Base-by-base conservation (phyloP, 2,797 vertebrate species). In the Leptoclinus maculatus region DNA sequence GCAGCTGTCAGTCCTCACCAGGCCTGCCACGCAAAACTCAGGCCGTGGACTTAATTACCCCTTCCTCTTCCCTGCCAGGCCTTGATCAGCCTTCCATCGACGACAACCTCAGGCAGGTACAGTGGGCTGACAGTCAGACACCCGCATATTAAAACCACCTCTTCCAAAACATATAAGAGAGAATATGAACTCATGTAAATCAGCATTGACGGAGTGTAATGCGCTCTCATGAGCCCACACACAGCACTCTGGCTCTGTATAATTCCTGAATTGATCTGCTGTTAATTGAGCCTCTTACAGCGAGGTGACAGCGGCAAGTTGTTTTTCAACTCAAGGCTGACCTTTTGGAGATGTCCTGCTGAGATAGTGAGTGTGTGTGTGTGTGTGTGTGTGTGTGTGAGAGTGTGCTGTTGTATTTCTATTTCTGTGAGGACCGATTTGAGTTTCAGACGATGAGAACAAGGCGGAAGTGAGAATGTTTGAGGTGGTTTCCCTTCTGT, bases 1-100 rank as follows among this genome's bases (percentile, higher is more conserved):
- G 89, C 94, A 95, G 94, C 94, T 95, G 94, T 83, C 78, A 75
- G 73, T 85, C 82, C 90, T 86, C 88, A 78, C 80, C 86, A 86
- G 73, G 83, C 75, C 75, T 67, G 70, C 83, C 68, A 66, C 76
- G 25, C 68, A 83, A 79, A 85, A 83, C 80, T 87, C 70, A 38
- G 85, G 74, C 79, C 41, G 8, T 58, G 74, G 47, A 84, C 87
- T 91, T 93, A 91, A 94, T 93, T 88, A 90, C 74, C 75, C 27
- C 68, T 77, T 49, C 64, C 74, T 84, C 77, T 70, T 81, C 80
- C 83, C 87, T 58, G 64, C 87, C 68, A 79, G 80, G 76, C 71
- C 80, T 62, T 66, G 1, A 66, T 63, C 79, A 71, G 73, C 72
- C 3, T 68, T 71, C 68, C 63, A 86, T 78, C 45, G 11, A 79